These are phyloP conservation scores for Dinocampus coccinellae DNA, from an alignment of 2,888 invertebrate species.

Conservation along the genomic window DNA sequence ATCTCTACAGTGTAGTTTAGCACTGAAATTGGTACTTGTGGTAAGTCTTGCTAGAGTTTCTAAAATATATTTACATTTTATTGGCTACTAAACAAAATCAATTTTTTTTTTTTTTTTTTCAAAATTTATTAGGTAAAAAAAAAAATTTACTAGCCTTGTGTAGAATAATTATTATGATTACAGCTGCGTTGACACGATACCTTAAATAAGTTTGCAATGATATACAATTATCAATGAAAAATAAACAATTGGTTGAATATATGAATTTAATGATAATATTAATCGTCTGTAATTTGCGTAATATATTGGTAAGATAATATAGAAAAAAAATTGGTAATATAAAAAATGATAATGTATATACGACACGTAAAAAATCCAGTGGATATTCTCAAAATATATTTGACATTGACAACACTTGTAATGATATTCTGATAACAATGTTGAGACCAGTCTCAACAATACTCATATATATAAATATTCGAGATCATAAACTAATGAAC, in stretches of 20 bases:
- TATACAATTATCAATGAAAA: neutral
- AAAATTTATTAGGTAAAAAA: no score
- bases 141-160: constrained; percentile 12
- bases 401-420: constrained; percentile 12
- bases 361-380: neutral
- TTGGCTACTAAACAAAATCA: neutral
- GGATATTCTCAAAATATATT: neutral
- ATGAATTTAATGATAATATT: neutral
- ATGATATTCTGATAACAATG: constrained; percentile 19
- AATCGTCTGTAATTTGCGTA: neutral
- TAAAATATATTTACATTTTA: neutral
- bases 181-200: constrained; percentile 28
- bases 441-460: neutral
- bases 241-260: neutral
- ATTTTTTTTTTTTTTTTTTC: no score
- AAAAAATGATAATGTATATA: neutral
- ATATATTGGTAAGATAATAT: neutral
- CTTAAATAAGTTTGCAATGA: constrained; percentile 34
- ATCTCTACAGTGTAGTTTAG: constrained; percentile 53
- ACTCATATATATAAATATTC: neutral
- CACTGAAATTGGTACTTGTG: constrained; percentile 44
- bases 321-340: neutral
- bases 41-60: constrained; percentile 4
- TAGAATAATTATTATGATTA: neutral
- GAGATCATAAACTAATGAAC: neutral